phyloP scores from a whole-genome alignment of 2,888 invertebrate genomes.

The Acronicta psi region DNA sequence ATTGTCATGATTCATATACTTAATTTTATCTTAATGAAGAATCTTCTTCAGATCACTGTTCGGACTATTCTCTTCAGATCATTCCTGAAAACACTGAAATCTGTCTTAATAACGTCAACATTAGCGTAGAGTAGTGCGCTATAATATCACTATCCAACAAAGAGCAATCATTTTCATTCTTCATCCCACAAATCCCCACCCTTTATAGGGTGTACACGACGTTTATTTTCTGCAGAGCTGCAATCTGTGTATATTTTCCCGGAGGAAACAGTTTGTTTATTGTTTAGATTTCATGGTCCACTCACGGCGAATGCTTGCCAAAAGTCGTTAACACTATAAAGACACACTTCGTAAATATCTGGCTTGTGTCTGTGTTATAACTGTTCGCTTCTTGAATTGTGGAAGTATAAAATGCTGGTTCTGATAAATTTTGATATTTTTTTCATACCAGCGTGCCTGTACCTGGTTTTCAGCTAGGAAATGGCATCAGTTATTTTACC shows the following conservation, averaged over 20 bases:
- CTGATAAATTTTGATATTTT: neutral
- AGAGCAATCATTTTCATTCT: slow-evolving; percentile 48
- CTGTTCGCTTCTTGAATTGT: slow-evolving; percentile 43
- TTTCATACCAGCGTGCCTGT: no score
- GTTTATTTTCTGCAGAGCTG: slow-evolving; percentile 57
- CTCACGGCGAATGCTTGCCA: slow-evolving; percentile 72
- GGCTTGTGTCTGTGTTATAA: slow-evolving; percentile 47
- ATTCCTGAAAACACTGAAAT: slow-evolving; percentile 33
- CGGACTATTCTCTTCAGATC: slow-evolving; percentile 8
- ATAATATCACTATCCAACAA: slow-evolving; percentile 37
- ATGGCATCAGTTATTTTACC: no score
- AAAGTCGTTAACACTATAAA: slow-evolving; percentile 82
- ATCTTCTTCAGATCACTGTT: slow-evolving; percentile 4
- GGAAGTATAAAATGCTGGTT: slow-evolving; percentile 20
- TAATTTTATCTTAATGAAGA: slow-evolving; percentile 10
- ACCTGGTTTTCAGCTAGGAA: no score
- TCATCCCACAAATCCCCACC: slow-evolving; percentile 48
- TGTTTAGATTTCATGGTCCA: slow-evolving; percentile 74
- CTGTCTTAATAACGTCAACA: slow-evolving; percentile 42
- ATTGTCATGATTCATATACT: neutral
- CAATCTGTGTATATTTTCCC: slow-evolving; percentile 65
- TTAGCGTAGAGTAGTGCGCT: slow-evolving; percentile 19
- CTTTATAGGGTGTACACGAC: slow-evolving; percentile 44
- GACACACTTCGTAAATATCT: slow-evolving; percentile 78
- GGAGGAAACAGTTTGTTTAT: slow-evolving; percentile 80